Percentiles rank a stretch among this genome's conserved stretches.
These are phyloP conservation scores for Prietella phreatophila DNA, from an alignment of 2,113 vertebrate genomes.

Conservation along the genomic window DNA sequence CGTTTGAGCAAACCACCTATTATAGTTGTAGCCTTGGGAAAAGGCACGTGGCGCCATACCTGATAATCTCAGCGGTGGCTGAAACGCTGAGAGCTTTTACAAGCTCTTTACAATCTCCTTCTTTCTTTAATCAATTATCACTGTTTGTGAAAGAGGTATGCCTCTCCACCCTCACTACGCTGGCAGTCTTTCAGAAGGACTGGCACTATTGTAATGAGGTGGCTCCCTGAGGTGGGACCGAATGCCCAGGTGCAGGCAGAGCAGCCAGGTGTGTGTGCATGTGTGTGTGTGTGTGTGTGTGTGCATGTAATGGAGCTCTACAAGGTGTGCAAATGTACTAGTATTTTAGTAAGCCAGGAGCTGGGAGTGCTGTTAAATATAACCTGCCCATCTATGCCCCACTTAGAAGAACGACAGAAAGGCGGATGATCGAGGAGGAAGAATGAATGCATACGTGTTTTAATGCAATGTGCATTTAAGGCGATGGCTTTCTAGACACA, in stretches of 20 bases:
- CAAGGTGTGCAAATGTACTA: slow-evolving; percentile 50
- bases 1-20: slow-evolving; percentile 62
- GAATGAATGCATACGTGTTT: slow-evolving; percentile 62
- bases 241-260: slow-evolving; percentile 44
- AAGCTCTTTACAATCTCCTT: slow-evolving; percentile 51
- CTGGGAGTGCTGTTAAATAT: slow-evolving; percentile 25
- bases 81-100: slow-evolving; percentile 44
- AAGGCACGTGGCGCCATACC: slow-evolving; percentile 64
- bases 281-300: slow-evolving; percentile 36
- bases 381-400: background rate
- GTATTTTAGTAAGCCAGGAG: slow-evolving; percentile 19
- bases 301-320: slow-evolving; percentile 42
- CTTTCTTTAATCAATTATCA: slow-evolving; percentile 51
- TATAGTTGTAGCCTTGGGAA: slow-evolving; percentile 60
- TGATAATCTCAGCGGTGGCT: slow-evolving; percentile 52
- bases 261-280: slow-evolving; percentile 42
- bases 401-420: slow-evolving; percentile 49
- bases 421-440: slow-evolving; percentile 51
- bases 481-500: slow-evolving; percentile 51
- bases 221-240: slow-evolving; percentile 33
- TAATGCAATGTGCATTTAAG: slow-evolving; percentile 62
- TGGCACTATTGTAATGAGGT: slow-evolving; percentile 47
- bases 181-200: slow-evolving; percentile 12
- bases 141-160: slow-evolving; percentile 35
- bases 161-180: slow-evolving; percentile 10